phyloP scores from a whole-genome alignment of 2,113 vertebrate species.

The Antigone vipio region DNA sequence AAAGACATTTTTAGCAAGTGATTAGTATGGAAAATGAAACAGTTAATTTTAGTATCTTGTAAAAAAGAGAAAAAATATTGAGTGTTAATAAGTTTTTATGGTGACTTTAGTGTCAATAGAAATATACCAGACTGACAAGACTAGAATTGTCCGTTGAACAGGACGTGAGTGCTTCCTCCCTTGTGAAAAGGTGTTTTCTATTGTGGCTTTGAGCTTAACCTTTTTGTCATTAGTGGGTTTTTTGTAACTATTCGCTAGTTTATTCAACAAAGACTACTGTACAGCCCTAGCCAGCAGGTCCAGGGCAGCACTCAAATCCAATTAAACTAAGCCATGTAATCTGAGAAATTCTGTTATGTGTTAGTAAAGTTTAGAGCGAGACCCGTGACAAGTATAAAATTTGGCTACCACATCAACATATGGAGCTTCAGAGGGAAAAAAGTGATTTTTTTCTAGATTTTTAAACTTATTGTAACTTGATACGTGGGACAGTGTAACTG shows the following conservation, averaged over 20 bases:
- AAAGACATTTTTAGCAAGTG: not conserved
- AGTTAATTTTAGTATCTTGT: not conserved
- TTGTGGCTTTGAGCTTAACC: not conserved
- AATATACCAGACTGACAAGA: not conserved
- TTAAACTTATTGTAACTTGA: not conserved
- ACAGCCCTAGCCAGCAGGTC: not conserved
- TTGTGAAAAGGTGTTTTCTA: not conserved
- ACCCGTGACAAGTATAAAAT: not conserved
- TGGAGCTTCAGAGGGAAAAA: not conserved
- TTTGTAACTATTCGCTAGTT: not conserved
- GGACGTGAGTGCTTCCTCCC: not conserved
- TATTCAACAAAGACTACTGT: not conserved
- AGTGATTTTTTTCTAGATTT: not conserved
- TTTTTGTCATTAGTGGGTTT: not conserved
- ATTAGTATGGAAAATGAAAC: not conserved
- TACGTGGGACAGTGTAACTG: not conserved
- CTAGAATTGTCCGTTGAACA: not conserved
- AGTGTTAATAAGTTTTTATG: not conserved
- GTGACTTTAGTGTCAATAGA: not conserved
- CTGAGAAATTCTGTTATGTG: constrained; percentile 16
- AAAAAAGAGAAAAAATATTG: not conserved
- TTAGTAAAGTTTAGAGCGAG: not conserved
- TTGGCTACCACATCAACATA: not conserved
- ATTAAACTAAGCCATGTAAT: not conserved
- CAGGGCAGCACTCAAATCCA: constrained; percentile 1